These are phyloP conservation scores for Morbakka virulenta DNA, from an alignment of 30 jellyfish, hydroid and myxozoan genomes.

Conservation along the genomic window DNA sequence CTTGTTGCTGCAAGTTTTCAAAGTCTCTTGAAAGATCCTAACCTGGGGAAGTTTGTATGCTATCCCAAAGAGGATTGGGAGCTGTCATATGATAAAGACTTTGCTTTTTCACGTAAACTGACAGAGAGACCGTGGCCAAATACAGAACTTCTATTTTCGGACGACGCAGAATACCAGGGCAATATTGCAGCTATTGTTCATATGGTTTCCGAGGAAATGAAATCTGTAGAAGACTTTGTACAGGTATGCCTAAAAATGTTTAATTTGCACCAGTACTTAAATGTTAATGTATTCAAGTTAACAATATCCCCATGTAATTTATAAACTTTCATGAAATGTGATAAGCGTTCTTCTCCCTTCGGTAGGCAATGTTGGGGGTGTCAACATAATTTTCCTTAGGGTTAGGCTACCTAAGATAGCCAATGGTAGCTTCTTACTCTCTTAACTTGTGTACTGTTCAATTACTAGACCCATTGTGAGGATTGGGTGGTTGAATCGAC, in stretches of 20 bases:
- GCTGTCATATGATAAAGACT: slow-evolving; percentile 34
- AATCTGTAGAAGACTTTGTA: slow-evolving; percentile 22
- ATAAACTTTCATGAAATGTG: too few species aligned
- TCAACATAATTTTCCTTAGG: too few species aligned
- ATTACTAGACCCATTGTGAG: too few species aligned
- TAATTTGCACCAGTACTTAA: not conserved
- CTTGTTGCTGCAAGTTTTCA: slow-evolving; percentile 32
- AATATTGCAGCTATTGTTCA: slow-evolving; percentile 42
- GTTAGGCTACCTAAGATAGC: too few species aligned
- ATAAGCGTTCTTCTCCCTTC: too few species aligned
- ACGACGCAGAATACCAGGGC: slow-evolving; percentile 59
- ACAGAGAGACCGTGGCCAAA: slow-evolving; percentile 57
- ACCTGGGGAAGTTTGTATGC: slow-evolving; percentile 17
- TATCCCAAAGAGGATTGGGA: slow-evolving; percentile 14
- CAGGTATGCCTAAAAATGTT: slow-evolving; percentile 7
- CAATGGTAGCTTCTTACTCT: too few species aligned
- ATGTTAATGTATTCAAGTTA: too few species aligned
- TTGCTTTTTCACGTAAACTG: slow-evolving; percentile 1
- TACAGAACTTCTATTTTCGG: slow-evolving; percentile 39
- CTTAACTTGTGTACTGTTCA: too few species aligned
- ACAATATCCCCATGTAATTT: too few species aligned
- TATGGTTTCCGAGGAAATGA: slow-evolving; percentile 19
- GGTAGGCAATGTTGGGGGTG: too few species aligned
- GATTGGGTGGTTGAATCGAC: too few species aligned
- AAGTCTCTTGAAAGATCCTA: slow-evolving; percentile 42